Evolutionary conservation across 2,113 vertebrate genomes (phyloP).

Genomic region (Scomber scombrus): DNA sequence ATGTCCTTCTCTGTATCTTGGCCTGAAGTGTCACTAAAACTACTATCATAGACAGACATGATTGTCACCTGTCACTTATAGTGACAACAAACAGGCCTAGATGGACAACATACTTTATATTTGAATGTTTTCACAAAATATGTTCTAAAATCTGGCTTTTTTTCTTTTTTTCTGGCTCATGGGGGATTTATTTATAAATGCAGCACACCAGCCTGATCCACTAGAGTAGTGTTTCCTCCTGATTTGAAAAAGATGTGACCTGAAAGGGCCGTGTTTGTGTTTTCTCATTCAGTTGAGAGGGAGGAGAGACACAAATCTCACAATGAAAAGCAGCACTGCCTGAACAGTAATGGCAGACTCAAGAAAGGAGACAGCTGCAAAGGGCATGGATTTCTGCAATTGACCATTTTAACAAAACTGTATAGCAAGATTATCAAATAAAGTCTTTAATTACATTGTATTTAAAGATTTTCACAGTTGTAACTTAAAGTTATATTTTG

Average conservation of each 20-base stretch:
- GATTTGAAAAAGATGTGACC: constrained; percentile 73
- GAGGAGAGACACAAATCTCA: constrained; percentile 40
- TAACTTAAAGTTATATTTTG: background rate
- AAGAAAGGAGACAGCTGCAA: constrained; percentile 37
- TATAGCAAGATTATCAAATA: background rate
- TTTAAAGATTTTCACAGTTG: constrained; percentile 1
- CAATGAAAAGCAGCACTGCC: constrained; percentile 39
- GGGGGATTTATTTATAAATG: constrained; percentile 56
- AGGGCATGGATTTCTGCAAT: constrained; percentile 1
- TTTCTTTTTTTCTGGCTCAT: constrained; percentile 23
- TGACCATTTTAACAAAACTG: constrained; percentile 30
- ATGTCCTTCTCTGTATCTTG: constrained; percentile 59
- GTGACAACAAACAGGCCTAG: constrained; percentile 54
- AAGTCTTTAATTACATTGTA: background rate
- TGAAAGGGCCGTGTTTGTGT: constrained; percentile 69
- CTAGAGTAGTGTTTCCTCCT: constrained; percentile 38
- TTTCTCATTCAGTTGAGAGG: constrained; percentile 57
- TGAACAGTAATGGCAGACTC: constrained; percentile 33
- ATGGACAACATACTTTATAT: constrained; percentile 16
- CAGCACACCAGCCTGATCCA: constrained; percentile 45
- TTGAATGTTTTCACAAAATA: constrained; percentile 37
- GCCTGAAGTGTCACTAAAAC: constrained; percentile 60
- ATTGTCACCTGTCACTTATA: constrained; percentile 56
- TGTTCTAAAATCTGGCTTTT: background rate
- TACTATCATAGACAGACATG: constrained; percentile 18